These are phyloP conservation scores for Peromyscus maniculatus DNA, from an alignment of 2,113 vertebrate species.

Conservation along the genomic window DNA sequence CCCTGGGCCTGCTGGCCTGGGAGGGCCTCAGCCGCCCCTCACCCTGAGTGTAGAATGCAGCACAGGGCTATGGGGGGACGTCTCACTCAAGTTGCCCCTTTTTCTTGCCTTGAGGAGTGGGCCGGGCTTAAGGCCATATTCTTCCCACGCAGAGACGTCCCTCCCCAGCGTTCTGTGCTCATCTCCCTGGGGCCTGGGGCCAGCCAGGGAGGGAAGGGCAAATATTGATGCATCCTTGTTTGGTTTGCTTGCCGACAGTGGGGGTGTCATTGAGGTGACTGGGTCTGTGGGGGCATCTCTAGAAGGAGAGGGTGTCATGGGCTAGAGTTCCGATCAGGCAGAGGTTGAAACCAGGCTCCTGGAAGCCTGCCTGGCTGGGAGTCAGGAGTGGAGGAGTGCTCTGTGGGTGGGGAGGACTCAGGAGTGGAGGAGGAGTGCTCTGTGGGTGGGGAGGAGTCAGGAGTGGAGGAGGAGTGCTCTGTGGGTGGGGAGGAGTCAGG, in stretches of 20 bases:
- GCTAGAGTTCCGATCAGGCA: neutral
- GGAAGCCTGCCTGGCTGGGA: neutral
- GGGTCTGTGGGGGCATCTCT: neutral
- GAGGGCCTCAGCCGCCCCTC: neutral
- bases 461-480: neutral
- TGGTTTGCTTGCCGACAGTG: neutral
- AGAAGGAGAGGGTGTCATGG: neutral
- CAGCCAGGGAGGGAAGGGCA: neutral
- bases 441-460: neutral
- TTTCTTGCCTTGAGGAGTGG: neutral
- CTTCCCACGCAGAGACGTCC: neutral
- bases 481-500: neutral
- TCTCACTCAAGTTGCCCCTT: neutral
- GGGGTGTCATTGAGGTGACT: neutral
- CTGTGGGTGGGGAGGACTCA: neutral
- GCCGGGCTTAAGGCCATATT: neutral
- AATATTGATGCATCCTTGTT: neutral
- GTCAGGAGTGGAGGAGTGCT: neutral
- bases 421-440: neutral
- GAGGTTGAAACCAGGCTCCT: neutral
- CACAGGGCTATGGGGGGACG: neutral
- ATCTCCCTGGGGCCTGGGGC: neutral
- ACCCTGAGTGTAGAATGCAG: neutral
- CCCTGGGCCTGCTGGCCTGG: neutral
- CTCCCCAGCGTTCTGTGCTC: neutral